phyloP scores from a whole-genome alignment of 2,888 invertebrate genomes.

The Calliopum simillimum region DNA sequence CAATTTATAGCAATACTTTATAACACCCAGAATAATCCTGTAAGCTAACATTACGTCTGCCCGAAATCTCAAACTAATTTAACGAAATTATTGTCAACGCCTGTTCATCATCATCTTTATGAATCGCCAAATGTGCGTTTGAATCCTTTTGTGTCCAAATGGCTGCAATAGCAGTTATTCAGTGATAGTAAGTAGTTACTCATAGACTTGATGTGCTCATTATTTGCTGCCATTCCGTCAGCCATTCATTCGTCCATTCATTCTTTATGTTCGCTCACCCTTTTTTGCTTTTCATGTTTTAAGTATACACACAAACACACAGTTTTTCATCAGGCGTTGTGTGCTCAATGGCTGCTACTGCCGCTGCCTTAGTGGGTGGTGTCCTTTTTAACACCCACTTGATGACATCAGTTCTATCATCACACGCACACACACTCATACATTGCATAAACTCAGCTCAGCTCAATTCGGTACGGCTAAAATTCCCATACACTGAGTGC shows the following conservation, averaged over 20 bases:
- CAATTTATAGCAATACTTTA: no score
- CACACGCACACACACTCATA: background rate
- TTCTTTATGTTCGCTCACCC: background rate
- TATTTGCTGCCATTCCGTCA: slow-evolving; percentile 15
- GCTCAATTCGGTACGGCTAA: no score
- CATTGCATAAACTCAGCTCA: background rate
- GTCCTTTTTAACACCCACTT: slow-evolving; percentile 12
- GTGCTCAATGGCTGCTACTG: no score
- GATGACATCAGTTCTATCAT: slow-evolving; percentile 24
- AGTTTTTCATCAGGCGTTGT: background rate
- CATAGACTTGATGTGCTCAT: background rate
- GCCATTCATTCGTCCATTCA: background rate
- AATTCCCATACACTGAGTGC: background rate
- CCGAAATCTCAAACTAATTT: background rate
- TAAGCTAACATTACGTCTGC: no score
- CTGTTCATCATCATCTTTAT: background rate
- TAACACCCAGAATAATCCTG: no score
- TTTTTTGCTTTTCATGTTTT: background rate
- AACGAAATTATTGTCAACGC: slow-evolving; percentile 13
- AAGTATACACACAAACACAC: background rate
- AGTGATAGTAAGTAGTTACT: no score
- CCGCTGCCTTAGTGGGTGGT: slow-evolving; percentile 4
- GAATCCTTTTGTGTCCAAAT: slow-evolving; percentile 6
- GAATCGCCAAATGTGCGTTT: background rate
- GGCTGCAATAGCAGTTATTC: background rate